phyloP scores from a whole-genome alignment of 2,888 invertebrate species.

The Noctua janthina region DNA sequence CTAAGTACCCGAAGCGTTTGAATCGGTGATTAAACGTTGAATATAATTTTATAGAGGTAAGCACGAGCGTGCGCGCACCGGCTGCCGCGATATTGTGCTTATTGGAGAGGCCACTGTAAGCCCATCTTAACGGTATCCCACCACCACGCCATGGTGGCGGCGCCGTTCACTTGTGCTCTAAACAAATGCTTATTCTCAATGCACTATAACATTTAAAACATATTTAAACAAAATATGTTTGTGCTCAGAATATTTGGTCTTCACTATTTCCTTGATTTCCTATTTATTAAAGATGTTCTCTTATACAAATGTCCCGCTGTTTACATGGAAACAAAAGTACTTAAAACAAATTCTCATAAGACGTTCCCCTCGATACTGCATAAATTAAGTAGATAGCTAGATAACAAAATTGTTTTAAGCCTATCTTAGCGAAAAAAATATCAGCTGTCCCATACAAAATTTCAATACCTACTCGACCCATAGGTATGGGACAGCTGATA shows the following conservation, averaged over 20 bases:
- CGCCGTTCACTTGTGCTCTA: constrained; percentile 61
- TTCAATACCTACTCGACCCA: too few species aligned
- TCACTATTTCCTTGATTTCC: constrained; percentile 8
- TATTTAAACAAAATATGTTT: neutral
- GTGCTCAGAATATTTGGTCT: neutral
- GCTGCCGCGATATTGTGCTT: constrained; percentile 50
- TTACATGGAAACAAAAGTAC: neutral
- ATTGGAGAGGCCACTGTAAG: constrained; percentile 69
- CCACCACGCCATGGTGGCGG: constrained; percentile 56
- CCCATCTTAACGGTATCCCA: constrained; percentile 77
- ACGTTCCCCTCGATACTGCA: neutral
- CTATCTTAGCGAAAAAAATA: neutral
- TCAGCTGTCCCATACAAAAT: too few species aligned
- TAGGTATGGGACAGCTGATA: too few species aligned
- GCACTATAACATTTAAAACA: constrained; percentile 6
- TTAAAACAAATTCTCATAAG: neutral
- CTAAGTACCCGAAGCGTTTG: constrained; percentile 41
- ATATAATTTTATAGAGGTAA: constrained; percentile 33
- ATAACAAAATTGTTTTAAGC: neutral
- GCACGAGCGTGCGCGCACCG: constrained; percentile 45
- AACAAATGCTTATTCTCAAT: constrained; percentile 22
- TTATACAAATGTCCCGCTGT: neutral
- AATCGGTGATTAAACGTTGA: constrained; percentile 30
- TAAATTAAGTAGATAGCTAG: neutral
- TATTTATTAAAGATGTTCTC: neutral